These are phyloP conservation scores for Thripadectes ignobilis DNA, from an alignment of 2,797 vertebrate genomes.

Conservation along the genomic window DNA sequence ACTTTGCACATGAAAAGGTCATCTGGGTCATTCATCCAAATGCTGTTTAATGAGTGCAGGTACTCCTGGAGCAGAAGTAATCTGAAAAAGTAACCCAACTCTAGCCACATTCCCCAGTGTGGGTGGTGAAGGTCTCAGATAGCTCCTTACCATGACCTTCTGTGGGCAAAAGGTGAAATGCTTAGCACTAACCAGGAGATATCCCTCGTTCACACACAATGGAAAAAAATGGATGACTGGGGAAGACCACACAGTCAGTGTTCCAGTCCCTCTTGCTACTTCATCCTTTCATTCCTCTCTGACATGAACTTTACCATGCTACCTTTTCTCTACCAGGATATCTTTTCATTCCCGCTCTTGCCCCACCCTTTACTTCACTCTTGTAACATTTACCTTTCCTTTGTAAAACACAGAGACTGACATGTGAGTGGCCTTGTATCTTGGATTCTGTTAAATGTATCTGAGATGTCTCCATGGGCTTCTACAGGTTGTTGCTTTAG, in stretches of 20 bases:
- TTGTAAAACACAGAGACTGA: neutral
- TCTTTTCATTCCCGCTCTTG: neutral
- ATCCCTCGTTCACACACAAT: neutral
- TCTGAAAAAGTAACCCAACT: neutral
- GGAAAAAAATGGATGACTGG: neutral
- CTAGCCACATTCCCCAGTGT: accelerated
- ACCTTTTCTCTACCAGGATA: neutral
- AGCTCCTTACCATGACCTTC: neutral
- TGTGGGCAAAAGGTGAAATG: neutral
- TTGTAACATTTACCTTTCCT: neutral
- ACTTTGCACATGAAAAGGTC: neutral
- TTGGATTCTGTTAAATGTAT: neutral
- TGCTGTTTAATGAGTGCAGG: neutral
- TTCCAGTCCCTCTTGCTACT: neutral
- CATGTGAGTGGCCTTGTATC: neutral
- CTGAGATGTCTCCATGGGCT: neutral
- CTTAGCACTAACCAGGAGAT: neutral
- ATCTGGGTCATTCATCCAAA: neutral
- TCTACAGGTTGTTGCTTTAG: neutral
- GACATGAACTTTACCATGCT: neutral
- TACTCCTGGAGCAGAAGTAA: neutral
- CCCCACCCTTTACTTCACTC: neutral
- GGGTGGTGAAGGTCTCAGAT: neutral
- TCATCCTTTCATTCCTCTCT: neutral
- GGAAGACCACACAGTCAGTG: neutral